A percentile compares a stretch with the other conserved stretches of the same genome.
phyloP scores from a whole-genome alignment of 2,797 vertebrate genomes.

The Acridotheres tristis region DNA sequence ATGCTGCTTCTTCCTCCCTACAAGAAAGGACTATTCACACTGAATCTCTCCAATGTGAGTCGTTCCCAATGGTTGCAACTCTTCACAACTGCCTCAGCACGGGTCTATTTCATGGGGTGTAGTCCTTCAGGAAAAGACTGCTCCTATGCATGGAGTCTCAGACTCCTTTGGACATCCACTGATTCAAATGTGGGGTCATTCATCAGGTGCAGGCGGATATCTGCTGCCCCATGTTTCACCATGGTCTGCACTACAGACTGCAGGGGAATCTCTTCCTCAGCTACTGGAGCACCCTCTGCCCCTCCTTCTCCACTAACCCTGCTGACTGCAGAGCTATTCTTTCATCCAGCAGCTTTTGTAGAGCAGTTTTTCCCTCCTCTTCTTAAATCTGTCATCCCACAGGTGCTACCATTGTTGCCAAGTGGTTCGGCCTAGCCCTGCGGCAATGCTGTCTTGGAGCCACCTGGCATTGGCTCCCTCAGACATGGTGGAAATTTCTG shows the following conservation, averaged over 20 bases:
- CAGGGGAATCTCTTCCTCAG: fast-evolving
- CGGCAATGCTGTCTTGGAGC: fast-evolving
- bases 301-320: neutral
- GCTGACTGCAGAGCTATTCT: neutral
- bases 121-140: neutral
- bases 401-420: fast-evolving
- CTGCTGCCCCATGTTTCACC: fast-evolving
- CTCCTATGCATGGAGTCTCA: neutral
- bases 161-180: fast-evolving
- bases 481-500: fast-evolving
- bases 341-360: fast-evolving
- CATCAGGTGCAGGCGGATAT: neutral
- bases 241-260: fast-evolving
- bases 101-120: fast-evolving
- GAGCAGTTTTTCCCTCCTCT: fast-evolving
- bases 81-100: neutral
- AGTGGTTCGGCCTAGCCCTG: fast-evolving
- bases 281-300: fast-evolving
- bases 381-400: neutral
- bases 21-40: neutral
- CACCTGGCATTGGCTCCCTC: neutral
- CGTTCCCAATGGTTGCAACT: fast-evolving
- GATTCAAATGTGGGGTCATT: fast-evolving
- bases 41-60: neutral
- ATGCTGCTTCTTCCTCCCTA: neutral